phyloP scores from a whole-genome alignment of 2,113 vertebrate species.

The Jacana jacana region DNA sequence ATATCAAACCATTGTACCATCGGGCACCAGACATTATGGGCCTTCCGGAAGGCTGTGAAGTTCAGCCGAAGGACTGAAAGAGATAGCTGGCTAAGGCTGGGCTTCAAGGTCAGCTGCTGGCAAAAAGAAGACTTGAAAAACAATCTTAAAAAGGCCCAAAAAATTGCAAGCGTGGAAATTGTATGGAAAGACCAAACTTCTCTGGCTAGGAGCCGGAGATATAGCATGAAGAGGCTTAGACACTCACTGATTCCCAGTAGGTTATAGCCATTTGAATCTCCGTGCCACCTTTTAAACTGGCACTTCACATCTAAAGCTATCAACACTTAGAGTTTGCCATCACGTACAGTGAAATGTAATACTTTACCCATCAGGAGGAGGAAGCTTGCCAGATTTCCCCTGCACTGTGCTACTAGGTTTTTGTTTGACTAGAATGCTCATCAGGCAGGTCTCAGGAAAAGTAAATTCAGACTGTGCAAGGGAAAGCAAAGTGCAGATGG shows the following conservation, averaged over 20 bases:
- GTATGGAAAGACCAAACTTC: neutral
- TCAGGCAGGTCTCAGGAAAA: fast-evolving
- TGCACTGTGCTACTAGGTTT: neutral
- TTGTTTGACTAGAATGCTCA: neutral
- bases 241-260: neutral
- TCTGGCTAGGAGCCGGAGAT: neutral
- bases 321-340: neutral
- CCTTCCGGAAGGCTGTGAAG: neutral
- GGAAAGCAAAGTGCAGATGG: neutral
- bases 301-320: neutral
- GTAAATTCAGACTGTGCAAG: neutral
- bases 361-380: neutral
- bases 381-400: neutral
- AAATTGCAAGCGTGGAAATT: neutral
- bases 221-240: neutral
- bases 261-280: neutral
- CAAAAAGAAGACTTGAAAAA: neutral
- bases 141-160: neutral
- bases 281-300: neutral
- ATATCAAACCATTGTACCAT: fast-evolving
- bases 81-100: neutral
- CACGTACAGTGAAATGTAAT: neutral
- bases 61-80: neutral
- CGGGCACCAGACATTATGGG: neutral
- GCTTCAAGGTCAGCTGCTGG: neutral